Evolutionary conservation across 2,888 invertebrate species (phyloP).

Genomic region (Ichneumoninae sp.): DNA sequence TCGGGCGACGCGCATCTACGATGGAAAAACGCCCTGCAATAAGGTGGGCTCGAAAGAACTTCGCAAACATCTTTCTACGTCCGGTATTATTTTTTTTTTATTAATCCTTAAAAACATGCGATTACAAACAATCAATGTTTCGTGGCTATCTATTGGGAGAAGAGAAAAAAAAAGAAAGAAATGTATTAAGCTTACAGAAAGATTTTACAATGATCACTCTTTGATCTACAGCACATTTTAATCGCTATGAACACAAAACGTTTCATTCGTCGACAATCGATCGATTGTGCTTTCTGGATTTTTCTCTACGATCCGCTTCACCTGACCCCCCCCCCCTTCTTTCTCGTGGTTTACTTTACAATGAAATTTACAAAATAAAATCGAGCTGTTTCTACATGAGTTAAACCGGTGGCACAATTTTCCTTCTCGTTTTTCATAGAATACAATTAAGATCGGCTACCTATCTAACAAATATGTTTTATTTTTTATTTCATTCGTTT

Average conservation of each 20-base stretch:
- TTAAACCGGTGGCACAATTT: conserved; percentile 33
- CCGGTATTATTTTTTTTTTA: conserved; percentile 54
- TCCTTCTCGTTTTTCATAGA: conserved; percentile 28
- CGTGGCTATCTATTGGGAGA: conserved; percentile 56
- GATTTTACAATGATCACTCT: conserved; percentile 51
- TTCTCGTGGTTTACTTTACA: conserved; percentile 1
- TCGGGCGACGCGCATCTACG: neutral
- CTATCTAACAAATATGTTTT: conserved; percentile 48
- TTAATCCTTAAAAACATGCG: conserved; percentile 57
- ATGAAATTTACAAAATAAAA: conserved; percentile 33
- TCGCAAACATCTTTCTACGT: conserved; percentile 12
- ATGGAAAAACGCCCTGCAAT: neutral
- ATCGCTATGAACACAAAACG: conserved; percentile 44
- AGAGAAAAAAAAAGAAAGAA: conserved; percentile 1
- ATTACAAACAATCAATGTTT: conserved; percentile 56
- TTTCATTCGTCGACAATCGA: conserved; percentile 23
- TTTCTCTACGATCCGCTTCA: neutral
- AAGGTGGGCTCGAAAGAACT: neutral
- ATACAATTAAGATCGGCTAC: conserved; percentile 58
- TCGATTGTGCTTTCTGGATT: conserved; percentile 26
- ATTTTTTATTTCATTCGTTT: conserved; percentile 28
- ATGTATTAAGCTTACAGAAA: conserved; percentile 42
- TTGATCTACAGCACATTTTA: conserved; percentile 41
- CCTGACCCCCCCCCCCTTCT: no score
- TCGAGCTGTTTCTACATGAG: conserved; percentile 16